These are phyloP conservation scores for Argopecten irradians DNA, from an alignment of 1,140 invertebrate genomes.

Conservation along the genomic window DNA sequence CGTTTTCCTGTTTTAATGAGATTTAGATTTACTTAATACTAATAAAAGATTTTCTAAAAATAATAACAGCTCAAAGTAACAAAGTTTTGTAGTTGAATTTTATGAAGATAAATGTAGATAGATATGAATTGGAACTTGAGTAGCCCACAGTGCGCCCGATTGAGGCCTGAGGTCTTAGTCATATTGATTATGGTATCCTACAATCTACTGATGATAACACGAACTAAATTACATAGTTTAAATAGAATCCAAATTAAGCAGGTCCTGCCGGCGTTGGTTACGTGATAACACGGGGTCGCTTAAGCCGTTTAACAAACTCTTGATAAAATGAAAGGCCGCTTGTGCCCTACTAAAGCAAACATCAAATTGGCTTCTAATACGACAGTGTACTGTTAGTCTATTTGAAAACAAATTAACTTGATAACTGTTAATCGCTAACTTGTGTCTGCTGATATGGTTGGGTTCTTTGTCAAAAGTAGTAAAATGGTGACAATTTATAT, in stretches of 20 bases:
- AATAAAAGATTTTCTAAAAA: too few relatives aligned
- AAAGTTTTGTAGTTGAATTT: too few relatives aligned
- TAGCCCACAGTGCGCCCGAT: background rate
- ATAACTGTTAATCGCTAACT: conserved; percentile 9
- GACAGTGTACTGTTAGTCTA: background rate
- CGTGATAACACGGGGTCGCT: conserved; percentile 5
- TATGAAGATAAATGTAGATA: too few relatives aligned
- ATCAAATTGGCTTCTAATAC: conserved; percentile 11
- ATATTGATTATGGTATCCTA: background rate
- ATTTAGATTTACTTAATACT: too few relatives aligned
- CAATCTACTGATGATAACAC: background rate
- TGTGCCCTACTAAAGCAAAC: conserved; percentile 8
- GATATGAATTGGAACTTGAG: too few relatives aligned
- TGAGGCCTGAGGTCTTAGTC: background rate
- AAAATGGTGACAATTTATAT: background rate
- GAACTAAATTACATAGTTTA: conserved; percentile 13
- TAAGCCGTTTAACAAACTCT: conserved; percentile 17
- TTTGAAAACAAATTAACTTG: conserved; percentile 3
- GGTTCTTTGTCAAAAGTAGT: background rate
- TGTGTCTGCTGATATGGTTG: background rate
- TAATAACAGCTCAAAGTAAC: too few relatives aligned
- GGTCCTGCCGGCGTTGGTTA: background rate
- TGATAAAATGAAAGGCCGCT: conserved; percentile 21
- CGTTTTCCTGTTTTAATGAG: too few relatives aligned
- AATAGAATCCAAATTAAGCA: conserved; percentile 1